phyloP scores from a whole-genome alignment of 2,797 vertebrate species.

The Etheostoma nigrum region DNA sequence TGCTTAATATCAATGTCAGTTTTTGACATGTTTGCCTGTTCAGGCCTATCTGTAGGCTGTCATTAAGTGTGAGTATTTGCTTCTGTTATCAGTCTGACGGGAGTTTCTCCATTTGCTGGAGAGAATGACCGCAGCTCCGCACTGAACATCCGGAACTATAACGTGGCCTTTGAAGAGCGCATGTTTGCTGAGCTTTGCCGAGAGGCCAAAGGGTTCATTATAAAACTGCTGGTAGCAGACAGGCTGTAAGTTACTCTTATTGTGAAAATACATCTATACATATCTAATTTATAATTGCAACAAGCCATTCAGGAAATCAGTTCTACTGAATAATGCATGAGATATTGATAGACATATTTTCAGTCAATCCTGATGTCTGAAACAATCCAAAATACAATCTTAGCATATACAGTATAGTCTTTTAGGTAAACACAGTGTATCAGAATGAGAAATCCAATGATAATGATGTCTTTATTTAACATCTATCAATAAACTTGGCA shows the following conservation, averaged over 20 bases:
- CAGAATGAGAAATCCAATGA: background rate
- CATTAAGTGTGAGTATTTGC: constrained; percentile 17
- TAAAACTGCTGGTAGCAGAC: constrained; percentile 95
- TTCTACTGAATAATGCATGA: background rate
- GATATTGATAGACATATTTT: constrained; percentile 8
- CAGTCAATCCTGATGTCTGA: background rate
- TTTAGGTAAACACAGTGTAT: background rate
- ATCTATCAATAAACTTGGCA: background rate
- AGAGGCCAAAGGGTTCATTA: constrained; percentile 96
- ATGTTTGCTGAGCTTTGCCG: constrained; percentile 94
- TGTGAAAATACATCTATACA: background rate
- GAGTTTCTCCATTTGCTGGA: constrained; percentile 96
- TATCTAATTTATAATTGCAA: background rate
- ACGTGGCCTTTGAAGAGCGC: constrained; percentile 95
- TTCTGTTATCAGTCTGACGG: constrained; percentile 88
- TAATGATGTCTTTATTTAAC: background rate
- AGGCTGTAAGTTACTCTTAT: constrained; percentile 89
- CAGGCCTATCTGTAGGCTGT: background rate
- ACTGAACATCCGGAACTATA: constrained; percentile 96
- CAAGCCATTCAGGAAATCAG: background rate
- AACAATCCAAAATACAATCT: background rate
- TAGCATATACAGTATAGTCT: background rate
- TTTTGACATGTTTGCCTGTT: background rate
- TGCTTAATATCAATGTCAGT: background rate
- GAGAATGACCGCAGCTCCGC: constrained; percentile 94